Evolutionary conservation across 2,113 vertebrate species (phyloP).

Genomic region (Siniperca knerii): DNA sequence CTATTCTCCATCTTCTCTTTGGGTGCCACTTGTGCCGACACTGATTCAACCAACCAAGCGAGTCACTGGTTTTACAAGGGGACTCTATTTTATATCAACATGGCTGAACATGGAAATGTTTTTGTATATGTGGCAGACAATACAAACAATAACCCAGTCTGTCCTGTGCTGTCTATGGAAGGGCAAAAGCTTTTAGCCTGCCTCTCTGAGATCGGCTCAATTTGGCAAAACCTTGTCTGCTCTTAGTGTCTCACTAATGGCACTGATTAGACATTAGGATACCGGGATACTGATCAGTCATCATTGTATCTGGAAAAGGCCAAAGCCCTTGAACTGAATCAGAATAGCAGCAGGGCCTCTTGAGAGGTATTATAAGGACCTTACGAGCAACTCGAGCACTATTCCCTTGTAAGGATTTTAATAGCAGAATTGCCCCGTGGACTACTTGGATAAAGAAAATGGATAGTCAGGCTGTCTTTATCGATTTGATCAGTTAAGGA

Average conservation of each 20-base stretch:
- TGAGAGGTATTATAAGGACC: constrained; percentile 49
- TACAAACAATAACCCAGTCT: constrained; percentile 12
- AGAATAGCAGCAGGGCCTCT: constrained; percentile 40
- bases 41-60: constrained; percentile 40
- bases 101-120: constrained; percentile 9
- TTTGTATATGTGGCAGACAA: constrained; percentile 6
- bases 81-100: constrained; percentile 22
- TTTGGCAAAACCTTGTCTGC: constrained; percentile 22
- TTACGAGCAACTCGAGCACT: constrained; percentile 29
- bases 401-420: constrained; percentile 53
- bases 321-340: constrained; percentile 54
- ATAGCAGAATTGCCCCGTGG: constrained; percentile 38
- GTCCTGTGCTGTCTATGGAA: constrained; percentile 24
- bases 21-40: constrained; percentile 36
- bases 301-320: constrained; percentile 45
- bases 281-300: constrained; percentile 55
- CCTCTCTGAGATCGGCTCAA: constrained; percentile 33
- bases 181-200: constrained; percentile 28
- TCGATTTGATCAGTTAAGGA: constrained; percentile 61
- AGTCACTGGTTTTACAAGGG: constrained; percentile 38
- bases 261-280: constrained; percentile 41
- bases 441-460: constrained; percentile 56
- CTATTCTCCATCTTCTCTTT: constrained; percentile 10
- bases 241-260: constrained; percentile 42
- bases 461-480: constrained; percentile 43